These are phyloP conservation scores for Spea bombifrons DNA, from an alignment of 2,113 vertebrate species.

Conservation along the genomic window DNA sequence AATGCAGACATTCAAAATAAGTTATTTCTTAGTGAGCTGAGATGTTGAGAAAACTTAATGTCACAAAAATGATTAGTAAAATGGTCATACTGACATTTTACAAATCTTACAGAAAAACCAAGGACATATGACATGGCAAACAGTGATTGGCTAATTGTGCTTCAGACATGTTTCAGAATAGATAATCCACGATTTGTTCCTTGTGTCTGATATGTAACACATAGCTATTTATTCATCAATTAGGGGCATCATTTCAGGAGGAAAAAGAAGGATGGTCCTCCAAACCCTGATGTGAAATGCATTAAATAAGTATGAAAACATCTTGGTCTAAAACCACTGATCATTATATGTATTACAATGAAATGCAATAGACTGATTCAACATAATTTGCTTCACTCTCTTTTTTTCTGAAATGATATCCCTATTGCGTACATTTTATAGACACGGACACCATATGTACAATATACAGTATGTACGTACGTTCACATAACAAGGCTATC, in stretches of 20 bases:
- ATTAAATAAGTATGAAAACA: too few species aligned
- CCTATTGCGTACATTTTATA: slow-evolving; percentile 25
- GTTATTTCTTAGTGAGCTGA: slow-evolving; percentile 53
- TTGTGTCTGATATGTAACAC: slow-evolving; percentile 53
- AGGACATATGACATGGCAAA: slow-evolving; percentile 53
- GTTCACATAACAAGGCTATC: slow-evolving; percentile 59
- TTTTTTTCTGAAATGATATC: slow-evolving; percentile 30
- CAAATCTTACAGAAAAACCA: slow-evolving; percentile 51
- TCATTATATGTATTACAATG: too few species aligned
- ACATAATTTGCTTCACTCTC: slow-evolving; percentile 10
- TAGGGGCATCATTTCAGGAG: slow-evolving; percentile 18
- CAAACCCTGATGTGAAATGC: background rate
- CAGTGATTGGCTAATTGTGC: slow-evolving; percentile 67
- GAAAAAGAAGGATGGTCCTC: background rate
- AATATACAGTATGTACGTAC: slow-evolving; percentile 66
- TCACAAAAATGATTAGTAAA: slow-evolving; percentile 54
- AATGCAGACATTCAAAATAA: slow-evolving; percentile 60
- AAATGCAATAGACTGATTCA: too few species aligned
- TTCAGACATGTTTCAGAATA: slow-evolving; percentile 64
- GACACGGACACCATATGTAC: slow-evolving; percentile 65
- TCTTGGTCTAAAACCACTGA: too few species aligned
- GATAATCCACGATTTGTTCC: slow-evolving; percentile 59
- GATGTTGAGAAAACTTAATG: slow-evolving; percentile 47
- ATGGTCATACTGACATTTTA: slow-evolving; percentile 50
- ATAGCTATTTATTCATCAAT: slow-evolving; percentile 54